Evolutionary conservation across 2,797 vertebrate species (phyloP), one percentile per base, ranked within the genome.

Genomic region (Protosalanx chinensis): DNA sequence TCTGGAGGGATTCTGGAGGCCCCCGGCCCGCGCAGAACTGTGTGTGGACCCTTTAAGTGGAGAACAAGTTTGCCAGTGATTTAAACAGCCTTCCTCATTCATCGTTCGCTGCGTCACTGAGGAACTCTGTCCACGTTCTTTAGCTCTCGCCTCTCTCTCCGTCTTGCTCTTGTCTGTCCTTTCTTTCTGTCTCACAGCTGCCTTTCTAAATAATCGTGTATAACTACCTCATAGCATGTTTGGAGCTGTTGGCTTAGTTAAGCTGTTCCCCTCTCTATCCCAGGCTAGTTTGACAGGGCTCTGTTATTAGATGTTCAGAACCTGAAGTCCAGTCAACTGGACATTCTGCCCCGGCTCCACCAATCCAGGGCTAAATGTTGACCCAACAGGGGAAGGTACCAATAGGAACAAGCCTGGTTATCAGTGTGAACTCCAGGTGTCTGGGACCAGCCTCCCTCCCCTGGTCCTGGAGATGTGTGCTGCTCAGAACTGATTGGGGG

Each of bases 191-290:
- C 51, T 68, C 30, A 68, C 15, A 58, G 32, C 33, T 29, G 3
- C 18, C 20, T 18, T 13, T 10, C 16, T 12, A 46, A 46, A 46
- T 46, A 3, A 13, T n/a, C 30, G 12, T 41, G 72, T 10, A 63
- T 8, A 53, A 60, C 2, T 27, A 15, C 15, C 41, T 76, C 65
- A 79, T 30, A 29, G 18, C 51, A 6, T 56, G 18, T 56, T 16
- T 5, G 1, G 51, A 16, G 18, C 18, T 16, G 18, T 56, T n/a
- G 18, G 51, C 18, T 53, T 53, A 4, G 51, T 4, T 53, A n/a
- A 53, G 18, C 8, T 41, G 37, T 15, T 18, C 51, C 18, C 15
- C 51, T 15, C 18, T 18, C 13, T 53, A n/a, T 5, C 5, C 4
- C 18, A n/a, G 51, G 51, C 18, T 53, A 53, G 16, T 5, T 3